These are phyloP conservation scores for Ophioninae sp. DNA, from an alignment of 2,888 invertebrate species.

Conservation along the genomic window DNA sequence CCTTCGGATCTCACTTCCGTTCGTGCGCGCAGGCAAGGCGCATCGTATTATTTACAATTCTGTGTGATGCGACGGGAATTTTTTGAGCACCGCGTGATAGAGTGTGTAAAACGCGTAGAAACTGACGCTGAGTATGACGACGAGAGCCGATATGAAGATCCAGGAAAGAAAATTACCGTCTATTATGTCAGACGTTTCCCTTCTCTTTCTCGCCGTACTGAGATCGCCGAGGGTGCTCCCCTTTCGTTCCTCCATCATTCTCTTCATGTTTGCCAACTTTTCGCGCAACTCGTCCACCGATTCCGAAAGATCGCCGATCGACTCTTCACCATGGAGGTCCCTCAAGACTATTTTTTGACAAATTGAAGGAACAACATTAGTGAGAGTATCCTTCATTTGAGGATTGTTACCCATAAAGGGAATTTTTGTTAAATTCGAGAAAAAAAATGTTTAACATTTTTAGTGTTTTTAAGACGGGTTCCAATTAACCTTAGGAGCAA, in stretches of 20 bases:
- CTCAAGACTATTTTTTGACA: constrained; percentile 64
- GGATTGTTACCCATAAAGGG: background rate
- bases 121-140: constrained; percentile 91
- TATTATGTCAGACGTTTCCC: constrained; percentile 83
- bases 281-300: constrained; percentile 91
- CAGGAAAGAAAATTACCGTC: constrained; percentile 92
- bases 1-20: background rate
- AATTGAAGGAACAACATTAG: constrained; percentile 1
- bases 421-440: background rate
- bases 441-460: background rate
- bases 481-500: background rate
- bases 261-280: constrained; percentile 90
- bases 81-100: constrained; percentile 90
- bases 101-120: constrained; percentile 93
- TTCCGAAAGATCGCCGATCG: constrained; percentile 82
- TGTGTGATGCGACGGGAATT: constrained; percentile 90
- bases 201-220: constrained; percentile 78
- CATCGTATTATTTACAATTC: constrained; percentile 84
- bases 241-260: constrained; percentile 88
- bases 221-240: constrained; percentile 82
- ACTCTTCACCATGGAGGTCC: constrained; percentile 70
- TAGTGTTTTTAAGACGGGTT: background rate
- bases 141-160: constrained; percentile 90
- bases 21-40: background rate
- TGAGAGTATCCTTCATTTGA: too few species aligned